Base-by-base conservation (phyloP, 1,140 invertebrate genomes). In the Hermetia illucens region DNA sequence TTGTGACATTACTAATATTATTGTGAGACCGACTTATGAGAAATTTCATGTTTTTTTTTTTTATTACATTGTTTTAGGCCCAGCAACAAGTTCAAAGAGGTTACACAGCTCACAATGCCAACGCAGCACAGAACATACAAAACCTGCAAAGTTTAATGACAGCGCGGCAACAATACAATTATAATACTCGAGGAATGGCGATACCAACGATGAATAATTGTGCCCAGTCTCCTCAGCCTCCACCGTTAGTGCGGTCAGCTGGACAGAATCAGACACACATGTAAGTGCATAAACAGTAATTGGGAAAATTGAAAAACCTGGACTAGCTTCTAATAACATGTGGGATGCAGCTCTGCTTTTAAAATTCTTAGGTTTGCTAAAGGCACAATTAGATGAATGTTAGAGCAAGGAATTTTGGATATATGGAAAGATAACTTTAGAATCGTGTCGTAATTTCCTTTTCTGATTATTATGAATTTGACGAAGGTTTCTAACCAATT, bases 261-360 rank as follows among this genome's bases (percentile, higher is more conserved):
- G 5, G 4, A 19, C 38, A 39, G 24, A 33, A 33, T 18, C 39
- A 39, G 33, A 8, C 17, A 12, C 38, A 32, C 16, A 21, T 39
- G 38, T 39, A 39, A 32, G 38, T 33, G 9, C 13, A n/a, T 27
- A 27, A 47, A 40, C 5, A 32, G 15, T 18, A 30, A 27, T 9
- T 9, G 13, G 13, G 13, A 27, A 27, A 27, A 38, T 33, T 6
- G 8, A 41, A 8, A 9, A 8, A 27, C 8, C 24, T 8, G 24
- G 24, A 9, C 24, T 27, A 27, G 24, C 24, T 27, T 27, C 8
- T 27, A 27, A 27, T 27, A 27, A 13, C 24, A 27, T 27, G 13
- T 27, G 13, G 13, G 24, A n/a, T n/a, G n/a, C n/a, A n/a, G n/a
- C n/a, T n/a, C n/a, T n/a, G n/a, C n/a, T n/a, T n/a, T n/a, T n/a